A percentile compares a stretch with the other conserved stretches of the same genome.
phyloP scores from a whole-genome alignment of 2,888 invertebrate species.

The Nudaria mundana region DNA sequence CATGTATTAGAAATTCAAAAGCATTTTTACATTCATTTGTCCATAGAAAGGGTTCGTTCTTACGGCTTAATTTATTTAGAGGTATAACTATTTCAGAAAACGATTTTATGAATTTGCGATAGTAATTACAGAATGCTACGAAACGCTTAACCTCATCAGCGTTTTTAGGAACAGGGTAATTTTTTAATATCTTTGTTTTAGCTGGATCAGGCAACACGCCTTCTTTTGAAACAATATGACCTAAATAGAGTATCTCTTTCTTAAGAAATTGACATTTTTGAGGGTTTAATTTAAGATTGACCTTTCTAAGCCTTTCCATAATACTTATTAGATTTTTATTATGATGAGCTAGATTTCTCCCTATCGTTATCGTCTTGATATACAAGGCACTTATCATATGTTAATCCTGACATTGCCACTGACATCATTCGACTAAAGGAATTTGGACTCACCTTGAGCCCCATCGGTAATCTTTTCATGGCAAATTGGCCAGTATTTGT shows the following conservation, averaged over 20 bases:
- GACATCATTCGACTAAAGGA: conserved; percentile 35
- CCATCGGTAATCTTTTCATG: conserved; percentile 13
- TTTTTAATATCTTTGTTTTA: conserved; percentile 28
- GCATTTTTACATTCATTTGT: conserved; percentile 19
- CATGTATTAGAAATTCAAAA: conserved; percentile 34
- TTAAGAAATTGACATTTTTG: conserved; percentile 27
- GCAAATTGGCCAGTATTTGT: conserved; percentile 1
- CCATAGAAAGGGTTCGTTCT: conserved; percentile 12
- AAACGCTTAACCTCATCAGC: conserved; percentile 31
- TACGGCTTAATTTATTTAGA: conserved; percentile 29
- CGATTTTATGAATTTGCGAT: conserved; percentile 30
- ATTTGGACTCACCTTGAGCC: conserved; percentile 10
- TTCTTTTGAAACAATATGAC: conserved; percentile 23
- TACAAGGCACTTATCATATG: conserved; percentile 13
- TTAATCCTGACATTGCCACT: conserved; percentile 24
- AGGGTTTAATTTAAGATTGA: conserved; percentile 27
- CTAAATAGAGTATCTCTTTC: conserved; percentile 16
- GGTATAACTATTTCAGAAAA: conserved; percentile 31
- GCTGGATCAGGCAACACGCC: conserved; percentile 32
- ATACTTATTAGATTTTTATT: conserved; percentile 27
- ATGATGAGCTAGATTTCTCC: conserved; percentile 8
- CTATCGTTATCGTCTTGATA: too few relatives aligned
- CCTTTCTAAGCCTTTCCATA: conserved; percentile 29
- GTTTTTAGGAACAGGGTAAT: conserved; percentile 28
- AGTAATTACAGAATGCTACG: conserved; percentile 30